These are phyloP conservation scores for Littorina saxatilis DNA, from an alignment of 1,140 invertebrate genomes.

Conservation along the genomic window DNA sequence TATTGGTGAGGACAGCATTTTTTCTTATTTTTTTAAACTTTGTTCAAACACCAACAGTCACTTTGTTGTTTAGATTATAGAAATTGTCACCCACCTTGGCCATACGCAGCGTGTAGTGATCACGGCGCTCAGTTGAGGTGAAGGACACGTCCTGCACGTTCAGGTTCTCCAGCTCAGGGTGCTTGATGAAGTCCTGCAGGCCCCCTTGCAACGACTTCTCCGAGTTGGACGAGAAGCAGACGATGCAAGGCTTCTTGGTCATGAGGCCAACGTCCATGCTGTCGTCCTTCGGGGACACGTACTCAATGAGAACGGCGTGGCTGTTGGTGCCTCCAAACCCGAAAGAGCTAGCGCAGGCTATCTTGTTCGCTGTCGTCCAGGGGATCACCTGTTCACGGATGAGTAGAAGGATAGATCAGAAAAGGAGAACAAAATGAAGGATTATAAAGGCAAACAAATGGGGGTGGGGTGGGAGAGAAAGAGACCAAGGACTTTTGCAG, in stretches of 20 bases:
- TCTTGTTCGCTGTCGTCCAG: conserved; percentile 68
- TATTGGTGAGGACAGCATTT: conserved; percentile 21
- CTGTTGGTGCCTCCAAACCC: conserved; percentile 68
- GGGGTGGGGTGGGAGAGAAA: too few relatives aligned
- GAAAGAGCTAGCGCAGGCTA: conserved; percentile 64
- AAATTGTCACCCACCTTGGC: too few relatives aligned
- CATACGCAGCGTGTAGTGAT: conserved; percentile 49
- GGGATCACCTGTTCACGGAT: neutral
- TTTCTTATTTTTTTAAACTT: too few relatives aligned
- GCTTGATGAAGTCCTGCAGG: conserved; percentile 26
- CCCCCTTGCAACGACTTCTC: conserved; percentile 40
- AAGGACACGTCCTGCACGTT: conserved; percentile 45
- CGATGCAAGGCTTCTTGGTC: neutral
- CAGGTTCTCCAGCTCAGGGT: neutral
- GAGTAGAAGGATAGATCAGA: too few relatives aligned
- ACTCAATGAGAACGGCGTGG: conserved; percentile 49
- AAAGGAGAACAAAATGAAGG: too few relatives aligned
- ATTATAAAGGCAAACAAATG: too few relatives aligned
- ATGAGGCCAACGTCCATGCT: too few relatives aligned
- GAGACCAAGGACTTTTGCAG: too few relatives aligned
- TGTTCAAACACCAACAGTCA: too few relatives aligned
- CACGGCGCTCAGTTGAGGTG: conserved; percentile 50
- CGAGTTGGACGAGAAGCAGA: conserved; percentile 41
- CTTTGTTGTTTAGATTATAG: too few relatives aligned
- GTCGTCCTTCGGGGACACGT: too few relatives aligned